Evolutionary conservation across 1,140 invertebrate genomes (phyloP), one percentile per base, ranked within the genome.

Genomic region (Rhopalosiphum maidis): DNA sequence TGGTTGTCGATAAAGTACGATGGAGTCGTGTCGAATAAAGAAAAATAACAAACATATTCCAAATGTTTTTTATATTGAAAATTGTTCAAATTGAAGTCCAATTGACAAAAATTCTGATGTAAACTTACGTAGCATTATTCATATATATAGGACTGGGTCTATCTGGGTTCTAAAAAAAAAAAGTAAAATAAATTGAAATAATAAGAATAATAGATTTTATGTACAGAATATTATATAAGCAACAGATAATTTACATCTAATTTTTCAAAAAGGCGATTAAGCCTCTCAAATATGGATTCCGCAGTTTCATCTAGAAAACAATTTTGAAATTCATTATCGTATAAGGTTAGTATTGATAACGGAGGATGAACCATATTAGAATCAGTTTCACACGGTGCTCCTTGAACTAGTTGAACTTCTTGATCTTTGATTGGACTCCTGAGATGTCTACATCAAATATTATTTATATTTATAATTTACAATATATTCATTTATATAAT

Each of bases 291-390:
- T 82, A 93, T 93, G 11, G 77, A 54, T 30, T 93, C 82, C 0
- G 91, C 91, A 41, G 91, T 93, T 93, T 93, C 91, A 1, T 48
- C 91, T 93, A 86, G 91, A 43, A 86, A 85, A 93, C 91, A 82
- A 85, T 30, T 93, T 83, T 82, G 77, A 7, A 54, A 54, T 93
- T 93, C 91, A 86, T 83, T 41, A 51, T 93, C 91, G 9, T 51
- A 86, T 37, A 93, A 5, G 25, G 77, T 93, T 93, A 86, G 91
- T 37, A 93, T 11, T 37, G 68, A 85, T 37, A 93, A 21, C n/a
- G 91, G 48, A 1, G 51, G 51, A 30, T 41, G 82, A 41, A 93
- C 23, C 46, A 55, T 54, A 55, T 55, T 93, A 43, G 68, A 85
- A 51, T 37, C 68, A 86, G 35, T 83, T 54, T 93, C 91, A 51